Base-by-base conservation (phyloP, 1,140 invertebrate genomes). In the Acromyrmex charruanus region DNA sequence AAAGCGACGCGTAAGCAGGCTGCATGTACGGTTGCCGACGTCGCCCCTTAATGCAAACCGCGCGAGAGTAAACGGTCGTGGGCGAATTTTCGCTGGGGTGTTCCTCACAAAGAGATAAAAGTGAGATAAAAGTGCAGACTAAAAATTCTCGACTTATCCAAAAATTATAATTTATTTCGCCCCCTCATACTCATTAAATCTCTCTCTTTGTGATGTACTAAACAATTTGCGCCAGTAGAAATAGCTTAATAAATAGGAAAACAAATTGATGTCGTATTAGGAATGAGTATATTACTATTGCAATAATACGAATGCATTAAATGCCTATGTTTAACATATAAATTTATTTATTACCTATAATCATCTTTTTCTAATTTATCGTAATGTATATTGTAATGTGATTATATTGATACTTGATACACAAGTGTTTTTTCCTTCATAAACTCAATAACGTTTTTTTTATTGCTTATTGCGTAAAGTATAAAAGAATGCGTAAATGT, bases 21-120 rank as follows among this genome's bases (percentile, higher is more conserved):
- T 51, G 16, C 44, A 28, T 61, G 28, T 82, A 74, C 80, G 25
- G 55, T 10, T 72, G 55, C 69, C 80, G 59, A 75, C 80, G 69
- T 75, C n/a, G 55, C 53, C 39, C 25, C 61, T 74, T 84, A 84
- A 74, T 75, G 80, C 69, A 75, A 39, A 84, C 39, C 69, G 55
- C 39, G 14, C 55, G 69, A 21, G 69, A 25, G 39, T 18, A 59
- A 82, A 61, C 35, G 28, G 65, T 25, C 35, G 31, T 28, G 7
- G 28, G 25, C 44, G 31, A 81, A 71, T 81, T 81, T 71, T 71
- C 66, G 7, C 59, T 28, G 18, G 63, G 25, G 12, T 65, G 59
- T 44, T 53, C 63, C n/a, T 61, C 39, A 25, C 25, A 44, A 31
- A n/a, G 7, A 28, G 51, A 16, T 21, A 21, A 21, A 21, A 21